Evolutionary conservation across 2,888 invertebrate species (phyloP).

Genomic region (Pristionchus maxplancki): DNA sequence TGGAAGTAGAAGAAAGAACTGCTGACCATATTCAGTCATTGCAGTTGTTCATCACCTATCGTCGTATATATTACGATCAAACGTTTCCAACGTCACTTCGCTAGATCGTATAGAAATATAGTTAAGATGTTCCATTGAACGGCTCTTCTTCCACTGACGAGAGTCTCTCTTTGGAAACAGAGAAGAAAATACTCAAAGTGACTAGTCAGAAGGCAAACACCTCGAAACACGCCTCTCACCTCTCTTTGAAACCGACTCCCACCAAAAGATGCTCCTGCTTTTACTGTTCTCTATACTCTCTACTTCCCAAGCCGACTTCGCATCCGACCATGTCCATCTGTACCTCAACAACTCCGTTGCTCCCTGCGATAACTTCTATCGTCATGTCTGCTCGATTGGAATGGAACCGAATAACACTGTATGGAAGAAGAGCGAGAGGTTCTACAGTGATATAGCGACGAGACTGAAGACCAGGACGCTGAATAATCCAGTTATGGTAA

Average conservation of each 20-base stretch:
- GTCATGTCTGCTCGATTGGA: conserved; percentile 9
- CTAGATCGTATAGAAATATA: background rate
- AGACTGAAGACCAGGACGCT: background rate
- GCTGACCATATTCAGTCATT: too few species aligned
- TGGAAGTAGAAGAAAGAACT: background rate
- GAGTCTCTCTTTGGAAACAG: conserved; percentile 4
- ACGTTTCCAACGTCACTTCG: too few species aligned
- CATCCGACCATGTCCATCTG: background rate
- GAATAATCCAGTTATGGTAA: conserved; percentile 38
- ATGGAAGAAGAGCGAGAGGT: background rate
- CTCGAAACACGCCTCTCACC: background rate
- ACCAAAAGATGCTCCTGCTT: background rate
- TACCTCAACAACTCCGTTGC: background rate
- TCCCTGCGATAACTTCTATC: conserved; percentile 25
- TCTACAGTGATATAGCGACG: background rate
- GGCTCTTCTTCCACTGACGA: background rate
- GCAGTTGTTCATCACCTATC: too few species aligned
- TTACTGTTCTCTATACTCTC: background rate
- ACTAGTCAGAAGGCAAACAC: conserved; percentile 31
- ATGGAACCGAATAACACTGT: background rate
- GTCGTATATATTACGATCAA: too few species aligned
- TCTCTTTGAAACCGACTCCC: background rate
- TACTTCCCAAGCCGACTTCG: background rate
- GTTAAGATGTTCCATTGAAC: conserved; percentile 6
- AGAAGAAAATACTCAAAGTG: background rate